Percentiles rank a stretch among this genome's conserved stretches.
Conservation (phyloP, 2,113 vertebrate species). For the Oxygymnocypris stewartii region DNA sequence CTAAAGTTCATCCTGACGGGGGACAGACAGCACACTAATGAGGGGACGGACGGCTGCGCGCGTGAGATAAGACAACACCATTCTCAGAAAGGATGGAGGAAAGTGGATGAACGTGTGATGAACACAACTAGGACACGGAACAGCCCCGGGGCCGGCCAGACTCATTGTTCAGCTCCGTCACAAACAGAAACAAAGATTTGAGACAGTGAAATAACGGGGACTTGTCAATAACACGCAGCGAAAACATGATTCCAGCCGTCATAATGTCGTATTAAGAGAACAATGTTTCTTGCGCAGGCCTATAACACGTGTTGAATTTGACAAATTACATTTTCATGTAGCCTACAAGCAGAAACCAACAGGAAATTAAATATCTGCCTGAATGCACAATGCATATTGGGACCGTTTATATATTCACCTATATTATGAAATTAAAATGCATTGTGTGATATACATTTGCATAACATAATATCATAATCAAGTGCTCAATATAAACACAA, state of each 20-base stretch:
- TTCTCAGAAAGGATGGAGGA: conserved; percentile 43
- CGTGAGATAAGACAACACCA: conserved; percentile 67
- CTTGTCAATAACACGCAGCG: conserved; percentile 6
- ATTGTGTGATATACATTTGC: background rate
- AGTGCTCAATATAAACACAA: background rate
- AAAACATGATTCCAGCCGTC: conserved; percentile 14
- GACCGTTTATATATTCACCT: background rate
- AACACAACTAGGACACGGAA: conserved; percentile 32
- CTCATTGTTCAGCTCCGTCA: conserved; percentile 13
- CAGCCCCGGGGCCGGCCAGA: conserved; percentile 12
- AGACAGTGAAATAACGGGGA: conserved; percentile 18
- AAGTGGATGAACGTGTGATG: conserved; percentile 10
- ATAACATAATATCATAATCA: background rate
- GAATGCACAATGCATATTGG: background rate
- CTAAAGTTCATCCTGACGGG: conserved; percentile 57
- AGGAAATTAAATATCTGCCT: conserved; percentile 32
- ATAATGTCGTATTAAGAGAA: conserved; percentile 4
- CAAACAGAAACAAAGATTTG: conserved; percentile 9
- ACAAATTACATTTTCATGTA: conserved; percentile 18
- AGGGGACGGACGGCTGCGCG: conserved; percentile 57
- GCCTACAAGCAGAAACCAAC: background rate
- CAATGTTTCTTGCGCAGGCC: background rate
- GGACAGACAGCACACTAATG: conserved; percentile 44
- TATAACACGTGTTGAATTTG: conserved; percentile 14
- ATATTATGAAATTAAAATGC: background rate